Conservation (phyloP, 2,888 invertebrate species). For the Eupelmus urozonus region DNA sequence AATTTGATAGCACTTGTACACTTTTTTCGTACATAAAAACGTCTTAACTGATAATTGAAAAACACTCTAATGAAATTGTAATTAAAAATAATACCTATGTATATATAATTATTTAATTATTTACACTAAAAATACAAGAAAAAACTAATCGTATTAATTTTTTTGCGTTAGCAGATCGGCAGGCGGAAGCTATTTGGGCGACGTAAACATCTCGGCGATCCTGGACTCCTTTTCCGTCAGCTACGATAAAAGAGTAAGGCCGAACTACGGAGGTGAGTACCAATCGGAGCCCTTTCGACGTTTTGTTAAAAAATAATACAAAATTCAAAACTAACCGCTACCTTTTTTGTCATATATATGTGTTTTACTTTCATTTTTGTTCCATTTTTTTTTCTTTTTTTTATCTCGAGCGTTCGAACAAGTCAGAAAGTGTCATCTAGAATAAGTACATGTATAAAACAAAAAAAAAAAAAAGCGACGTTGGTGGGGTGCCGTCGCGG, state of each 20-base stretch:
- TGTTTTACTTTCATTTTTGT: conserved; percentile 27
- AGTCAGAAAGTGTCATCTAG: conserved; percentile 23
- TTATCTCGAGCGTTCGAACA: conserved; percentile 3
- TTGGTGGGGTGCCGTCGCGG: conserved; percentile 54
- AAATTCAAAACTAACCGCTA: conserved; percentile 19
- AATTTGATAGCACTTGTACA: too few species aligned
- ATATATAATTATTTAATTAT: too few species aligned
- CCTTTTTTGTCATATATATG: conserved; percentile 31
- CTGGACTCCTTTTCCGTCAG: conserved; percentile 97
- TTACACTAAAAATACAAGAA: too few species aligned
- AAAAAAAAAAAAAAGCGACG: conserved; percentile 33
- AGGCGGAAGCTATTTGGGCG: conserved; percentile 91
- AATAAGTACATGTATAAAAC: conserved; percentile 11
- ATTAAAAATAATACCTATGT: too few species aligned
- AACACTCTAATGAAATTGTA: too few species aligned
- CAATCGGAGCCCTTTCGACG: conserved; percentile 32
- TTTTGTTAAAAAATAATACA: not conserved
- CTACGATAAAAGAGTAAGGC: conserved; percentile 99
- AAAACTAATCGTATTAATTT: too few species aligned
- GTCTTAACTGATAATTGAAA: too few species aligned
- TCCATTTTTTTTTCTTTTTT: conserved; percentile 35
- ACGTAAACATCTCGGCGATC: conserved; percentile 96
- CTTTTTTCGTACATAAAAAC: too few species aligned
- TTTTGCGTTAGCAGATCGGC: conserved; percentile 68
- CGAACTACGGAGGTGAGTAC: conserved; percentile 97